Evolutionary conservation across 2,797 vertebrate species (phyloP).

Genomic region (Malurus leucopterus): DNA sequence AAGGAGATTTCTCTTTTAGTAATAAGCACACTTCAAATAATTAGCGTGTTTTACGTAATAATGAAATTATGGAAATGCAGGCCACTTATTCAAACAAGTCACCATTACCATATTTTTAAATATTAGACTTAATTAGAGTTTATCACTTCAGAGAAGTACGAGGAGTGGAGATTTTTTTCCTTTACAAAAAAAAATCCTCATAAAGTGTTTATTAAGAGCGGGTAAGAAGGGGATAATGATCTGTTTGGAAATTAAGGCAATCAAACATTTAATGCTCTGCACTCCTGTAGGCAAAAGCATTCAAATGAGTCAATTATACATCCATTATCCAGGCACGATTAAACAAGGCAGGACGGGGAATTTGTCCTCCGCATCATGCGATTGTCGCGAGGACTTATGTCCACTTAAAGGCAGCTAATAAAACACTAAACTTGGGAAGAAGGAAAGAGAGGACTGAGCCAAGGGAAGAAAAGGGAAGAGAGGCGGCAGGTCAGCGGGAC

Average conservation of each 20-base stretch:
- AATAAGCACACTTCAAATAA: conserved; percentile 91
- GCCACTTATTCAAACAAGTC: conserved; percentile 90
- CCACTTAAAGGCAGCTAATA: conserved; percentile 83
- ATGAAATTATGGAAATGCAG: conserved; percentile 94
- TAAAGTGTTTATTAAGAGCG: conserved; percentile 99
- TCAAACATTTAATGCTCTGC: conserved; percentile 99
- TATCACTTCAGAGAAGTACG: conserved; percentile 87
- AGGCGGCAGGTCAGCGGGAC: conserved; percentile 65
- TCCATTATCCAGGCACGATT: conserved; percentile 92
- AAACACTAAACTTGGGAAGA: conserved; percentile 84
- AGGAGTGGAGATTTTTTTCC: conserved; percentile 82
- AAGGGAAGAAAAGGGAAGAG: conserved; percentile 35
- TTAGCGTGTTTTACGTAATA: conserved; percentile 98
- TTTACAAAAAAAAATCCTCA: conserved; percentile 89
- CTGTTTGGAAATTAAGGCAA: conserved; percentile 98
- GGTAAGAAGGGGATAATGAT: conserved; percentile 97
- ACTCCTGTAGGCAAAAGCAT: conserved; percentile 98
- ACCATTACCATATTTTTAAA: conserved; percentile 97
- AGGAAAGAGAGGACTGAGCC: conserved; percentile 42
- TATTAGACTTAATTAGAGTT: conserved; percentile 98
- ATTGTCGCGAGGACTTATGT: conserved; percentile 72
- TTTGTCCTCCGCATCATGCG: conserved; percentile 68
- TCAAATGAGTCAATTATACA: conserved; percentile 99
- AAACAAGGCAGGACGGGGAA: conserved; percentile 74
- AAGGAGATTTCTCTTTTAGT: conserved; percentile 89